phyloP scores from a whole-genome alignment of 2,113 vertebrate species.

The Narcine bancroftii region DNA sequence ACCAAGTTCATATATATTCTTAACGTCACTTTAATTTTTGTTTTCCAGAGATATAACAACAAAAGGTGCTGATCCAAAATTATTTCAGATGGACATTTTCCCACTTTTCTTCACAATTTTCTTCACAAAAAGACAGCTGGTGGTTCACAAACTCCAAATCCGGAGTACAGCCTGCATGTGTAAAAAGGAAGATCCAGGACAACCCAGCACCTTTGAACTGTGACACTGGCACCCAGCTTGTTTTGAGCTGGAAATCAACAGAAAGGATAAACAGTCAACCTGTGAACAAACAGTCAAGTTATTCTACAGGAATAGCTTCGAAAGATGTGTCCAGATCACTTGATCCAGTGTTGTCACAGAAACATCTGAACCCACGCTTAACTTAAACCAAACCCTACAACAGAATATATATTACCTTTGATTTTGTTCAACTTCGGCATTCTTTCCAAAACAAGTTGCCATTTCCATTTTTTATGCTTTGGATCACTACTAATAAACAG shows the following conservation, averaged over 20 bases:
- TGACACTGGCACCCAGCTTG: constrained; percentile 42
- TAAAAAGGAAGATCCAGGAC: constrained; percentile 44
- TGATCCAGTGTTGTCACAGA: constrained; percentile 44
- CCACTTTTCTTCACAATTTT: neutral
- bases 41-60: neutral
- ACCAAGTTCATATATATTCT: neutral
- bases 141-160: neutral
- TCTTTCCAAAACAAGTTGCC: constrained; percentile 38
- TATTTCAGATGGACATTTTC: neutral
- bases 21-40: neutral
- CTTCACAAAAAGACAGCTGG: neutral
- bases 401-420: constrained; percentile 40
- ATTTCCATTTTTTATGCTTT: neutral
- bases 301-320: constrained; percentile 43
- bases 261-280: constrained; percentile 33
- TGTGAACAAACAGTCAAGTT: constrained; percentile 46
- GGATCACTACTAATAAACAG: neutral
- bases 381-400: constrained; percentile 31
- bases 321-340: constrained; percentile 44
- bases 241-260: constrained; percentile 42
- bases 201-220: constrained; percentile 47
- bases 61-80: neutral
- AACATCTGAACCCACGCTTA: constrained; percentile 34
- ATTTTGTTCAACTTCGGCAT: constrained; percentile 39
- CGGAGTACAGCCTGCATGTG: neutral